Percentiles rank a stretch among this genome's conserved stretches.
Conservation (phyloP, 1,140 invertebrate species). For the Chrysoperla carnea region DNA sequence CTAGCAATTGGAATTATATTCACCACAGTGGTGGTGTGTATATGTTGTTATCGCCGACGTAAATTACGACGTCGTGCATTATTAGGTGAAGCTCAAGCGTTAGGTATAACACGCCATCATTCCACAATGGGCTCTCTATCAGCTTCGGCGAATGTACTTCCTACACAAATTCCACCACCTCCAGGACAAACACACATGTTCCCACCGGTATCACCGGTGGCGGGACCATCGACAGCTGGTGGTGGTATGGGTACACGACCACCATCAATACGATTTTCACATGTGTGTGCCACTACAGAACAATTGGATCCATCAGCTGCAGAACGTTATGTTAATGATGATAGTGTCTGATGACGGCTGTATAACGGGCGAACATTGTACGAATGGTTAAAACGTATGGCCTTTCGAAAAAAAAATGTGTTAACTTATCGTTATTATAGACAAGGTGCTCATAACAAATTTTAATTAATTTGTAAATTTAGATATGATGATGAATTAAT, state of each 20-base stretch:
- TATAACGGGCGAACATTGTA: not conserved
- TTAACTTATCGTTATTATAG: too few relatives aligned
- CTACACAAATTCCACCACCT: constrained; percentile 8
- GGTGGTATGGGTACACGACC: constrained; percentile 8
- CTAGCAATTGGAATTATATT: not conserved
- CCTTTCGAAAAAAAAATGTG: too few relatives aligned
- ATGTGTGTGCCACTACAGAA: constrained; percentile 27
- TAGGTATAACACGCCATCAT: not conserved
- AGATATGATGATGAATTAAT: too few relatives aligned
- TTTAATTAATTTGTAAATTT: too few relatives aligned
- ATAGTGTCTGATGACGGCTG: constrained; percentile 29
- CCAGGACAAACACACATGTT: not conserved
- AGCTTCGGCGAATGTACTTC: constrained; percentile 5
- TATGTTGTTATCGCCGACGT: not conserved
- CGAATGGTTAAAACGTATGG: too few relatives aligned
- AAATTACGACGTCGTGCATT: not conserved
- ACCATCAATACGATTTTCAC: constrained; percentile 18
- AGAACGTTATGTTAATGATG: constrained; percentile 29
- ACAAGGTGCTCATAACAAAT: too few relatives aligned
- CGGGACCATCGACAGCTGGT: constrained; percentile 17
- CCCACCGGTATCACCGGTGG: constrained; percentile 18
- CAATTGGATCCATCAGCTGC: constrained; percentile 14
- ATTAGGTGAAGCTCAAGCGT: not conserved
- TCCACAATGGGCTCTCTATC: not conserved
- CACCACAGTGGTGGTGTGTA: not conserved